phyloP scores from a whole-genome alignment of 2,888 invertebrate genomes.

The Pachymerium ferrugineum region DNA sequence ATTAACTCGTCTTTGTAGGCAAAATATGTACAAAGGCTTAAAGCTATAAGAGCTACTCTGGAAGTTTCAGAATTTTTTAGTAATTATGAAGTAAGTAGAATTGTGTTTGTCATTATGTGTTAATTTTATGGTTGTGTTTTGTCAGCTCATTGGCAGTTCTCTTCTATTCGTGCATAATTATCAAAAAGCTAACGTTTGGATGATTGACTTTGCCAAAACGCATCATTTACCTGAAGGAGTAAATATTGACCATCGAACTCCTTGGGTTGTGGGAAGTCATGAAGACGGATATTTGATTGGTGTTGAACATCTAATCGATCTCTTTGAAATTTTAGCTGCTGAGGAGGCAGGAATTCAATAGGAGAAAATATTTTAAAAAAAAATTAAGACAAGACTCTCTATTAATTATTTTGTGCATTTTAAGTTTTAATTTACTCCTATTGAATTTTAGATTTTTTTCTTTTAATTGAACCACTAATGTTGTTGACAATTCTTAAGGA shows the following conservation, averaged over 20 bases:
- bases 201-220: constrained; percentile 97
- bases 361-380: neutral
- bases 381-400: constrained; percentile 3
- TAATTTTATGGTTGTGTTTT: neutral
- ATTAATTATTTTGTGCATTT: neutral
- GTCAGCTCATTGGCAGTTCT: constrained; percentile 82
- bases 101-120: neutral
- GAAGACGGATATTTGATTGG: constrained; percentile 94
- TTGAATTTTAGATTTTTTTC: neutral
- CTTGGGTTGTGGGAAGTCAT: constrained; percentile 87
- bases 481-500: neutral
- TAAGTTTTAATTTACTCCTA: neutral
- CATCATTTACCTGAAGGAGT: constrained; percentile 69
- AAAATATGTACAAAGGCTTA: constrained; percentile 76
- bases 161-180: constrained; percentile 90
- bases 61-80: constrained; percentile 84
- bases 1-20: constrained; percentile 52
- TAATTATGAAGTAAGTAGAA: constrained; percentile 65
- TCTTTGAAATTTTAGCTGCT: constrained; percentile 53
- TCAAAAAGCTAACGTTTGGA: constrained; percentile 82
- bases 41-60: constrained; percentile 73
- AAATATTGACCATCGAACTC: constrained; percentile 68
- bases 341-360: constrained; percentile 11
- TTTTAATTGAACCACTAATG: neutral
- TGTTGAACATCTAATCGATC: constrained; percentile 78